Base-by-base conservation (phyloP, 2,888 invertebrate species). In the Pristionchus arcanus region DNA sequence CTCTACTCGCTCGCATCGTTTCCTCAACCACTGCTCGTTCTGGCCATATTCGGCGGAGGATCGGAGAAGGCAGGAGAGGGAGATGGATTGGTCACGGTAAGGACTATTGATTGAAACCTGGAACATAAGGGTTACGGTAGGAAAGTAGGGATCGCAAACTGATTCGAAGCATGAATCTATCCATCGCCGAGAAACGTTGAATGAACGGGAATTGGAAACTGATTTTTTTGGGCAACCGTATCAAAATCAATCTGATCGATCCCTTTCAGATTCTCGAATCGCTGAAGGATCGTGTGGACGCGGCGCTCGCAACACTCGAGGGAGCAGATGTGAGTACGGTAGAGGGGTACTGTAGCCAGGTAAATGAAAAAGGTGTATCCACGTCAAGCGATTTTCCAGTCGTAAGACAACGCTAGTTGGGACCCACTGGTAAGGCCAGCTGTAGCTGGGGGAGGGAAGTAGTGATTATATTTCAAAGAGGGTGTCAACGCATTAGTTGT, bases 221-320 rank as follows among this genome's bases (percentile, higher is more conserved):
- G 68, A 28, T 13, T 68, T 2, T 68, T 66, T n/a, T n/a, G n/a
- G 66, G n/a, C 11, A 7, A 9, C 59, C 19, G 59, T 66, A n/a
- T n/a, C 66, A 11, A 42, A 42, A 5, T 66, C 55, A 59, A 55
- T 93, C 2, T 25, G 0, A 89, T 93, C 49, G 42, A 28, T 81
- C n/a, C n/a, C 31, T 81, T 94, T 92, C 95, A 97, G 97, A 97
- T 97, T 91, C 96, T 97, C 93, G 97, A 97, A 90, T 97, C 97
- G 84, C 96, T 98, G 84, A 97, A 97, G 94, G 97, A 97, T 92
- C 97, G 97, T 95, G 97, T 98, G 86, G 98, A 98, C 95, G 97
- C 97, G 89, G 95, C 95, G 92, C 95, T 96, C 0, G 94, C 94
- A 77, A 95, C 95, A 21, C 95, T 96, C 37, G 95, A 95, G 89